Base-by-base conservation (phyloP, 2,113 vertebrate species). In the Coregonus clupeaformis region DNA sequence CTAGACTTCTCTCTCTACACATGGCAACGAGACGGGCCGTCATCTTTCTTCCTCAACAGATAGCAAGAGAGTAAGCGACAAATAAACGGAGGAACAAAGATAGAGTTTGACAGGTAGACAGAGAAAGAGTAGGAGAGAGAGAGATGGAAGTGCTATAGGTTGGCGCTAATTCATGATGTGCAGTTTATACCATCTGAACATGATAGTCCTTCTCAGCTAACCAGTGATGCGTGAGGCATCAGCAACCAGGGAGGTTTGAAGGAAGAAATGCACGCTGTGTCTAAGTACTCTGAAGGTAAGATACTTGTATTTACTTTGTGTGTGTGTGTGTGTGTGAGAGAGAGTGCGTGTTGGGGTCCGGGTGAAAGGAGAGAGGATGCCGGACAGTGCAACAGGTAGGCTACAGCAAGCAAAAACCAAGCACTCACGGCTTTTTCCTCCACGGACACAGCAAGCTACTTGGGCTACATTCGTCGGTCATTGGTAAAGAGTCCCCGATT, bases 71-170 rank as follows among this genome's bases (percentile, higher is more conserved):
- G n/a, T 68, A 24, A 42, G 71, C 24, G 66, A 59, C 57, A 22
- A 16, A 60, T 60, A 13, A 52, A n/a, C 20, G 14, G 49, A 52
- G 49, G 16, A 52, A 52, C 49, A 42, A 9, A 47, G 6, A 27
- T 59, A 66, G 65, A 94, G 93, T 92, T 88, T 88, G 82, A 86
- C 22, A 72, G 47, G 25, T 60, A 68, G 47, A 63, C 74, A 70
- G 16, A 57, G 42, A n/a, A n/a, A 73, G 25, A 60, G 69, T 24
- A 62, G 57, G 64, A 62, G 69, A 57, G 72, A 47, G 72, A 66
- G 72, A 59, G 18, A 29, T 4, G 49, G 16, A 52, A 14, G 14
- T 52, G 49, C 12, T 52, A 18, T 52, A 16, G 49, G 16, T 14
- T 52, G 49, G 49, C 49, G 49, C 13, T 18, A 52, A 52, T 52